These are phyloP conservation scores for Valencia hispanica DNA, from an alignment of 2,797 vertebrate genomes.

Conservation along the genomic window DNA sequence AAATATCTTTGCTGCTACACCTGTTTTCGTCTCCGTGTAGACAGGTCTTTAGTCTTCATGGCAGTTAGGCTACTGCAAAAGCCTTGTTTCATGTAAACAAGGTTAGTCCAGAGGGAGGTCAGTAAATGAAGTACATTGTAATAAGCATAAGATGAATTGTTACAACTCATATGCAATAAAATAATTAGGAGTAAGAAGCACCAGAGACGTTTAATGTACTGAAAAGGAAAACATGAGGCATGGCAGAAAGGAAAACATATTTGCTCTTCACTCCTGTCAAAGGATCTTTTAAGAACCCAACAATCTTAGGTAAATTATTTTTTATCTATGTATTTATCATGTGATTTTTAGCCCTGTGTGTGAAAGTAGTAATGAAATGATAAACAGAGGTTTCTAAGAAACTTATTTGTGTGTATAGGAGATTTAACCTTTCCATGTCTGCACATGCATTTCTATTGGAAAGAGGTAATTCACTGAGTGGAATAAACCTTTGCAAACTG, in stretches of 20 bases:
- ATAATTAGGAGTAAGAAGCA: not conserved
- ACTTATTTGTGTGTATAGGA: not conserved
- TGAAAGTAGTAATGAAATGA: not conserved
- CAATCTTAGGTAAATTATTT: not conserved
- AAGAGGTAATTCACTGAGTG: not conserved
- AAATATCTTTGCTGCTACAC: no score
- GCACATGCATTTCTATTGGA: not conserved
- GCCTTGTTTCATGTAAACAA: no score
- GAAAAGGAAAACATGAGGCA: not conserved
- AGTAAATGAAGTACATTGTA: no score
- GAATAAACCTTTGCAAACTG: not conserved
- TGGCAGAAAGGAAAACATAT: not conserved
- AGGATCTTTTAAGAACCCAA: not conserved
- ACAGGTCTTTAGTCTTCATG: no score
- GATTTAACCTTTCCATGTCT: not conserved
- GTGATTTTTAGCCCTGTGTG: not conserved
- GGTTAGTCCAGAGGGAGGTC: no score
- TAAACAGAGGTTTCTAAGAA: no score
- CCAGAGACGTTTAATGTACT: not conserved
- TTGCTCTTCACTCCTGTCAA: not conserved
- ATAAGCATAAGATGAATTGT: no score
- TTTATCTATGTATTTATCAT: not conserved
- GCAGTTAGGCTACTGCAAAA: no score
- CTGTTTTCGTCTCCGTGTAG: no score
- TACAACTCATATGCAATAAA: not conserved